Conservation (phyloP, 2,888 invertebrate species). For the Caenorhabditis wallacei region DNA sequence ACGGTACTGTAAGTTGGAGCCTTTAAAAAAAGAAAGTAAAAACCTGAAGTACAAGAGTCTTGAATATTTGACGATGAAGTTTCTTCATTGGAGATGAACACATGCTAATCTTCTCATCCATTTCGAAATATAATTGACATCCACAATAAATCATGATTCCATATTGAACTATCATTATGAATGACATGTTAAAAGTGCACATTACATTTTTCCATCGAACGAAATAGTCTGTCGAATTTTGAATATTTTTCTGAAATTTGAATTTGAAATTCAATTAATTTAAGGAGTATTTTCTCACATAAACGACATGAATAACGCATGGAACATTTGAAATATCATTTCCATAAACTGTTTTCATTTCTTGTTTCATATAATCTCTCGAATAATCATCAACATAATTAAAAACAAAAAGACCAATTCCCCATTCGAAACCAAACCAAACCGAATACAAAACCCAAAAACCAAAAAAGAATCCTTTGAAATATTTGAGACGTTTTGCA, state of each 20-base stretch:
- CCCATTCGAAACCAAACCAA: background rate
- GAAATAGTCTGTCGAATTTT: too few relatives aligned
- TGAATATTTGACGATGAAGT: constrained; percentile 27
- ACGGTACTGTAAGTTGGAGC: too few relatives aligned
- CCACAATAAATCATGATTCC: constrained; percentile 37
- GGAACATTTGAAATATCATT: too few relatives aligned
- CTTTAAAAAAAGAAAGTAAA: too few relatives aligned
- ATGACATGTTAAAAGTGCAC: constrained; percentile 12
- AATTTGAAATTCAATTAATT: too few relatives aligned
- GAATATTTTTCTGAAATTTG: too few relatives aligned
- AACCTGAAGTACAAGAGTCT: constrained; percentile 10
- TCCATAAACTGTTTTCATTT: too few relatives aligned
- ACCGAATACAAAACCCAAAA: background rate
- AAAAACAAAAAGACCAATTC: background rate
- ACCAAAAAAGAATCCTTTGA: background rate
- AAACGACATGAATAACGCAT: too few relatives aligned
- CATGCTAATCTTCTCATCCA: constrained; percentile 26
- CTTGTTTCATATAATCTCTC: background rate
- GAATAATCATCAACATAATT: constrained; percentile 24
- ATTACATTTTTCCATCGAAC: constrained; percentile 24
- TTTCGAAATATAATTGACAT: background rate
- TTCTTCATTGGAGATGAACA: background rate
- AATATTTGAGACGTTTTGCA: background rate
- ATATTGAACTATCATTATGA: constrained; percentile 31
- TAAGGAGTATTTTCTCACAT: too few relatives aligned